Base-by-base conservation (phyloP, 2,113 vertebrate genomes). In the Terrapene triunguis region DNA sequence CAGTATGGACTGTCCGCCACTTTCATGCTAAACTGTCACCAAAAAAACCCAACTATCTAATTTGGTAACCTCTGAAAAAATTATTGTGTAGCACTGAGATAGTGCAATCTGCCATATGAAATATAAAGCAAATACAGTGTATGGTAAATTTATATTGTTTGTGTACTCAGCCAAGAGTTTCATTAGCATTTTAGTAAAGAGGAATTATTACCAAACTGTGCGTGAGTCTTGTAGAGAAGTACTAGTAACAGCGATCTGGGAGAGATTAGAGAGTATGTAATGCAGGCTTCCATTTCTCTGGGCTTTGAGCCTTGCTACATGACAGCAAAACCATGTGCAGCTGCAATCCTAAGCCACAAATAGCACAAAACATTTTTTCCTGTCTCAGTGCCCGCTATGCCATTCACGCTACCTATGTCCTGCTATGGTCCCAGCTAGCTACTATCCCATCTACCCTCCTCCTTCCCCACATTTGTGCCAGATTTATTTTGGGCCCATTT, bases 301-400 rank as follows among this genome's bases (percentile, higher is more conserved):
- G 13, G 76, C 90, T 92, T 79, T 1, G 2, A 95, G 95, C 38
- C 35, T 88, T 92, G 80, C 65, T 90, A 10, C 82, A 93, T 80
- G 94, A 94, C 89, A 96, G 89, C 72, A 87, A 89, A 35, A 50
- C 94, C 94, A 96, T 95, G 95, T 94, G 93, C 76, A 96, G 96
- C 89, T 98, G 97, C 94, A 98, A 98, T 97, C 98, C 97, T 98
- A 96, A 96, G 97, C 98, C 96, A 96, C 96, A 99, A 99, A 99
- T 99, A 99, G 98, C 96, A 89, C 91, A 48, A 96, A 96, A 88
- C 96, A 96, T 97, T 98, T 97, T 98, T 98, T 97, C 97, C 94
- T 95, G 97, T 96, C 95, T 93, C 93, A 27, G 95, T 97, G 97
- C 97, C 97, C 92, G 47, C 98, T 98, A 98, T 99, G 98, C 97